These are phyloP conservation scores for Lasioglossum calceatum DNA, from an alignment of 2,888 invertebrate species.

Conservation along the genomic window DNA sequence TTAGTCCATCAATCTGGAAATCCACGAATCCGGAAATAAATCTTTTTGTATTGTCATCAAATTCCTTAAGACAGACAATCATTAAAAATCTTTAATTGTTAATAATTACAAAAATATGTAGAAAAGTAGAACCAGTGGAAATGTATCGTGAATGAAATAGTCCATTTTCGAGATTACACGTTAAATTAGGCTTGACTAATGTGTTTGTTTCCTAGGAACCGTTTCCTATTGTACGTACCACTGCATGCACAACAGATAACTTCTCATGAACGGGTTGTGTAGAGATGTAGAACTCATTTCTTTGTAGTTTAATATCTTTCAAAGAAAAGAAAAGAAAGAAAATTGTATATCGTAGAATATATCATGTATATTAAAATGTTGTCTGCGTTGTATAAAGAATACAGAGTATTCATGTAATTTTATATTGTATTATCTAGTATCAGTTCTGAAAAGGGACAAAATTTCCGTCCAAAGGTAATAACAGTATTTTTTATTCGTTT, in stretches of 20 bases:
- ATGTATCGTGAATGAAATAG: neutral
- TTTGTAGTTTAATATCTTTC: too few relatives aligned
- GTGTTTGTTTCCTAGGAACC: neutral
- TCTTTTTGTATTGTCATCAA: too few relatives aligned
- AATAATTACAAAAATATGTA: neutral
- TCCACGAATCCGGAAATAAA: too few relatives aligned
- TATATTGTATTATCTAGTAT: neutral
- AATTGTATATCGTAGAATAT: too few relatives aligned
- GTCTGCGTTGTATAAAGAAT: neutral
- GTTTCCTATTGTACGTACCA: neutral
- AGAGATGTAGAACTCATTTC: too few relatives aligned
- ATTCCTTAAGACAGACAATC: too few relatives aligned
- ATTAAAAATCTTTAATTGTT: too few relatives aligned
- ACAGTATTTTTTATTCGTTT: neutral
- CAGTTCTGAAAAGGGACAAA: neutral
- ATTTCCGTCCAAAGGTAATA: neutral
- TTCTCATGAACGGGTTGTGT: neutral
- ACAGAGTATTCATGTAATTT: neutral
- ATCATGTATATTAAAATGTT: neutral
- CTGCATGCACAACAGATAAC: neutral
- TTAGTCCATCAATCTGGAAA: too few relatives aligned
- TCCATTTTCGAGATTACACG: neutral
- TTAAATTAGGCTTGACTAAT: neutral
- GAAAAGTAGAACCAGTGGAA: neutral
- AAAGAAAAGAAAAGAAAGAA: too few relatives aligned